phyloP scores from a whole-genome alignment of 2,113 vertebrate species.

The Eptesicus fuscus region DNA sequence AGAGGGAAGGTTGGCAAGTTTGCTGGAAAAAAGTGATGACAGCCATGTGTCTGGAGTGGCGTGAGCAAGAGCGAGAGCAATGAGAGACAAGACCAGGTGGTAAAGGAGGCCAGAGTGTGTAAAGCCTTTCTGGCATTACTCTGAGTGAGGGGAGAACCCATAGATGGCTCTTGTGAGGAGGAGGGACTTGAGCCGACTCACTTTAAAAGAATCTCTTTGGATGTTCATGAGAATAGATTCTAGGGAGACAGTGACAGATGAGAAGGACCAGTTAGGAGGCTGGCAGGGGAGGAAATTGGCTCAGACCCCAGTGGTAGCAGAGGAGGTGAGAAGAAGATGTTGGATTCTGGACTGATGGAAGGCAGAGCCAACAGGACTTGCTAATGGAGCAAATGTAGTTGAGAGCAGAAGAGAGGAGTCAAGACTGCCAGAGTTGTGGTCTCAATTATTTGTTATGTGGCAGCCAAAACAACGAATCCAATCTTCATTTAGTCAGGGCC shows the following conservation, averaged over 20 bases:
- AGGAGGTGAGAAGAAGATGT: not conserved
- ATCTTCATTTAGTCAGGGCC: not conserved
- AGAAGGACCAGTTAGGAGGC: not conserved
- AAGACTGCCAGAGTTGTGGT: not conserved
- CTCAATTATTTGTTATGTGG: not conserved
- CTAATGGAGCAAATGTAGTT: not conserved
- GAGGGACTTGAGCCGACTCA: not conserved
- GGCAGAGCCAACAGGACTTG: not conserved
- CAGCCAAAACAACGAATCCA: constrained; percentile 1
- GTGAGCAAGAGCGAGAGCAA: not conserved
- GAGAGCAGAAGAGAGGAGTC: not conserved
- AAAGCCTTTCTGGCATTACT: not conserved
- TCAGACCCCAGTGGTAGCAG: not conserved
- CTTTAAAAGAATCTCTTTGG: not conserved
- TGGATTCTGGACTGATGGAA: not conserved
- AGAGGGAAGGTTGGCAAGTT: not conserved
- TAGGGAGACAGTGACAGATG: not conserved
- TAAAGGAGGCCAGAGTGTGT: rapidly evolving
- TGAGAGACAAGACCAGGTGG: not conserved
- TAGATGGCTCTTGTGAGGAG: not conserved
- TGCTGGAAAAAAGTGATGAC: not conserved
- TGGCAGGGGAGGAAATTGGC: not conserved
- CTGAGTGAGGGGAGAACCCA: not conserved
- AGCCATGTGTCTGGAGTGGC: too few species aligned
- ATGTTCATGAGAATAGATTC: not conserved